Evolutionary conservation across 2,797 vertebrate species (phyloP).

Genomic region (Scarus forsteni): DNA sequence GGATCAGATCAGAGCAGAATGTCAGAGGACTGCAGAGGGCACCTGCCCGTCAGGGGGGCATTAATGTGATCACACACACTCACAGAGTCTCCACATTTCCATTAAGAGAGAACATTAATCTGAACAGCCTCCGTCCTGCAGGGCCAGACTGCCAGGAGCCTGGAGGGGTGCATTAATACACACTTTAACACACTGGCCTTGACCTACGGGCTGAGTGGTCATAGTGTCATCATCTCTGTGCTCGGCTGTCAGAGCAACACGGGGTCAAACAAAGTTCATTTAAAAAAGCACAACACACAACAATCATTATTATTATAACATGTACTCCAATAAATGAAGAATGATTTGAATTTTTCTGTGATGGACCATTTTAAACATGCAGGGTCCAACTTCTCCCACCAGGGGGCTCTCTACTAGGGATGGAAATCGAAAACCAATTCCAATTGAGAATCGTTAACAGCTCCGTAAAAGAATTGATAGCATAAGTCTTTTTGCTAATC

Average conservation of each 20-base stretch:
- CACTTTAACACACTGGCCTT: neutral
- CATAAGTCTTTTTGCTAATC: too few relatives aligned
- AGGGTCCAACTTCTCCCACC: too few relatives aligned
- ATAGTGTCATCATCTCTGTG: neutral
- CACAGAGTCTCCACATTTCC: neutral
- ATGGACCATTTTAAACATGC: too few relatives aligned
- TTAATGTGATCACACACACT: slow-evolving; percentile 5
- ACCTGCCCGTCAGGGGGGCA: slow-evolving; percentile 4
- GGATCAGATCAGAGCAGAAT: neutral
- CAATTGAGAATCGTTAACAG: too few relatives aligned
- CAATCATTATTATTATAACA: too few relatives aligned
- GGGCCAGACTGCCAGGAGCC: slow-evolving; percentile 9
- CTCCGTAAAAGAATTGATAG: too few relatives aligned
- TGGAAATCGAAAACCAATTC: too few relatives aligned
- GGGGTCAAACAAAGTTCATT: neutral
- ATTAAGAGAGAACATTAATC: slow-evolving; percentile 24
- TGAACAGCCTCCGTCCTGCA: slow-evolving; percentile 13
- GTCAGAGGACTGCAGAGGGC: slow-evolving; percentile 5
- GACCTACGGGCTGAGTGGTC: neutral
- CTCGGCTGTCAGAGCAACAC: neutral
- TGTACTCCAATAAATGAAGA: too few relatives aligned
- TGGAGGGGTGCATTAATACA: neutral
- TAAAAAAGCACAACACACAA: neutral
- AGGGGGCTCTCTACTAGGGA: too few relatives aligned
- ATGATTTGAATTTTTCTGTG: too few relatives aligned